A percentile compares a stretch with the other conserved stretches of the same genome.
Evolutionary conservation across 53 echinoderm and acorn worm species (phyloP).

Genomic region (Holothuria scabra): DNA sequence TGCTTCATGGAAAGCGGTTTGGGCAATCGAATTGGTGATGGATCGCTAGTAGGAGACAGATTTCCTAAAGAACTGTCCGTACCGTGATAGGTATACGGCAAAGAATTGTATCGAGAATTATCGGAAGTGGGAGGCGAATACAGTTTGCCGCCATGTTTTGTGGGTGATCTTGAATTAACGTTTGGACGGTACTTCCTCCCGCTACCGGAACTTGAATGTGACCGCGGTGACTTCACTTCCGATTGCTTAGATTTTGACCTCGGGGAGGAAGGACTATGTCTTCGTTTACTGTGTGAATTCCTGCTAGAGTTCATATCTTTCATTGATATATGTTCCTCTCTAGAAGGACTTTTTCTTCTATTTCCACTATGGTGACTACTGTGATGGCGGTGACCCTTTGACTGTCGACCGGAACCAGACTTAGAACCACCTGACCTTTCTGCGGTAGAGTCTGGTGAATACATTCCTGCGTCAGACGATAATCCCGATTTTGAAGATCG

Average conservation of each 20-base stretch:
- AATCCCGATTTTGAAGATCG: constrained; percentile 45
- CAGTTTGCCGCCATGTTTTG: constrained; percentile 19
- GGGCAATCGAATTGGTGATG: constrained; percentile 77
- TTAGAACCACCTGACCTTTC: constrained; percentile 29
- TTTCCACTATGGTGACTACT: neutral
- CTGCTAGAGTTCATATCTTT: constrained; percentile 18
- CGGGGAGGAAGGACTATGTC: constrained; percentile 41
- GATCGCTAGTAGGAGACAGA: constrained; percentile 43
- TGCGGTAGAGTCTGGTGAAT: constrained; percentile 41
- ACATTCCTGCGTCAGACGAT: constrained; percentile 32
- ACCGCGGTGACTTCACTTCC: constrained; percentile 21
- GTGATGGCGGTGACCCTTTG: constrained; percentile 41
- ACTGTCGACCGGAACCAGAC: constrained; percentile 20
- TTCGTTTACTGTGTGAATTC: constrained; percentile 24
- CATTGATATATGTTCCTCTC: constrained; percentile 33
- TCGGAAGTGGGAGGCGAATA: constrained; percentile 30
- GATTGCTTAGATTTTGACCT: constrained; percentile 24
- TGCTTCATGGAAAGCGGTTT: constrained; percentile 77
- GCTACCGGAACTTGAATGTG: constrained; percentile 34
- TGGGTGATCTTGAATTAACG: constrained; percentile 7
- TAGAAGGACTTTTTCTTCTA: constrained; percentile 37
- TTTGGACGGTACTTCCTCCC: constrained; percentile 20
- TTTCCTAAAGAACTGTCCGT: constrained; percentile 21
- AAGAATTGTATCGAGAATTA: constrained; percentile 36
- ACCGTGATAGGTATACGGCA: constrained; percentile 14